Evolutionary conservation across 2,888 invertebrate species (phyloP), one percentile per base, ranked within the genome.

Genomic region (Chrysolina haemoptera): DNA sequence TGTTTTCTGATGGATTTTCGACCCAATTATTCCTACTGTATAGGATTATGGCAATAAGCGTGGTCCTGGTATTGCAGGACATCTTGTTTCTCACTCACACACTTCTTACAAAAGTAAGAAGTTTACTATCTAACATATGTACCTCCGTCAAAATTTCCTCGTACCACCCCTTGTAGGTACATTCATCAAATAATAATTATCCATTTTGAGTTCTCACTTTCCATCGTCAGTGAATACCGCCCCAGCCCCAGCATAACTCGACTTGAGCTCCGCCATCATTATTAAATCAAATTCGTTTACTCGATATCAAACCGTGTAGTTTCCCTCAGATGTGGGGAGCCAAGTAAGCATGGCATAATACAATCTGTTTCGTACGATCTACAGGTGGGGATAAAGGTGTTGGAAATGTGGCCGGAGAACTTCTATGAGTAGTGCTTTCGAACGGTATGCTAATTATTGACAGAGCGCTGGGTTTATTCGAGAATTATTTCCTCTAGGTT

Each of bases 361-460:
- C 43, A 46, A 69, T 69, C 27, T 63, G 53, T 48, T 63, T 27
- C 16, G n/a, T 65, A 62, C 50, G 48, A 71, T 67, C 71, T 71
- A 71, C 71, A 71, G 66, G 71, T 71, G 40, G 50, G 62, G 67
- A 67, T 68, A 18, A 41, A 66, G 65, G 65, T 67, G 67, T 66
- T 48, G 40, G 48, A 71, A 66, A 67, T 67, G 67, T 35, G 71
- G 71, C 62, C 59, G 50, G 18, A 59, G 62, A 50, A 66, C 65
- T 71, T 71, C 64, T 35, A 40, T 48, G 64, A 70, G 18, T 66
- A 27, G 59, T 59, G 65, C 43, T 62, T n/a, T 20, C 50, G 67
- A 62, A 62, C 53, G 67, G 71, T 62, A 71, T 71, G 67, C 71
- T 71, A 71, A 65, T 59, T 46, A 67, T 71, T 67, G 71, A 67